These are phyloP conservation scores for Sesamia nonagrioides DNA, from an alignment of 1,140 invertebrate species.

Conservation along the genomic window DNA sequence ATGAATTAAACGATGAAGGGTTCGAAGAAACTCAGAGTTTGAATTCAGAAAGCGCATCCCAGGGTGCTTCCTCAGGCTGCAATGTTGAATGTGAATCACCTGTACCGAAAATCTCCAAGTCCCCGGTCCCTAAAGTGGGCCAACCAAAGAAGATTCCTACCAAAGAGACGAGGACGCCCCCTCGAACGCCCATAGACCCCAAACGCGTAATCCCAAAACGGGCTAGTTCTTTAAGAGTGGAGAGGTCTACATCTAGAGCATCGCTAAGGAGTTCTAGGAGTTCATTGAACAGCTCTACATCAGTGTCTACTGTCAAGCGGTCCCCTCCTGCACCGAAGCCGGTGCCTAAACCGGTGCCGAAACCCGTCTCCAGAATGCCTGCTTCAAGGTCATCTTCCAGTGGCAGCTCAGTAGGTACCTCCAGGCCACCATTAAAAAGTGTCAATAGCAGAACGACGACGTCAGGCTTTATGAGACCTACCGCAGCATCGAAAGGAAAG, in stretches of 20 bases:
- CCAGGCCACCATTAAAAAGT: constrained; percentile 75
- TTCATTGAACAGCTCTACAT: constrained; percentile 93
- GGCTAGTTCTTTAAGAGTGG: constrained; percentile 77
- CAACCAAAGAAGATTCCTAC: constrained; percentile 80
- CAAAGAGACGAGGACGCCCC: constrained; percentile 80
- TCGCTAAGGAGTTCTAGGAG: constrained; percentile 94
- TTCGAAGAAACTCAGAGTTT: constrained; percentile 96
- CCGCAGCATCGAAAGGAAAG: constrained; percentile 83
- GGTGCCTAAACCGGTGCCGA: constrained; percentile 75
- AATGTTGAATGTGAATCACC: constrained; percentile 90
- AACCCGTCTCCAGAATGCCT: constrained; percentile 86
- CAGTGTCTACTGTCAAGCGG: constrained; percentile 93
- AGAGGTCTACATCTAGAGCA: constrained; percentile 87
- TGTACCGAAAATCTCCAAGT: constrained; percentile 75
- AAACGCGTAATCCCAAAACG: constrained; percentile 74
- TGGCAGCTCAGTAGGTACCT: constrained; percentile 90
- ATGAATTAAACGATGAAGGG: constrained; percentile 94
- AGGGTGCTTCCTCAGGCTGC: constrained; percentile 92
- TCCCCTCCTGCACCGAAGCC: constrained; percentile 84
- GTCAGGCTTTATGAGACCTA: constrained; percentile 89
- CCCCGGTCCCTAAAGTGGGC: constrained; percentile 59
- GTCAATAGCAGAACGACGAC: constrained; percentile 75
- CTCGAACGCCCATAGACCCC: constrained; percentile 75
- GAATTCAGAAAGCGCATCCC: constrained; percentile 94
- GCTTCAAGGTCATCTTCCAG: constrained; percentile 92